Percentiles rank a stretch among this genome's conserved stretches.
These are phyloP conservation scores for Tor tambroides DNA, from an alignment of 2,113 vertebrate species.

Conservation along the genomic window DNA sequence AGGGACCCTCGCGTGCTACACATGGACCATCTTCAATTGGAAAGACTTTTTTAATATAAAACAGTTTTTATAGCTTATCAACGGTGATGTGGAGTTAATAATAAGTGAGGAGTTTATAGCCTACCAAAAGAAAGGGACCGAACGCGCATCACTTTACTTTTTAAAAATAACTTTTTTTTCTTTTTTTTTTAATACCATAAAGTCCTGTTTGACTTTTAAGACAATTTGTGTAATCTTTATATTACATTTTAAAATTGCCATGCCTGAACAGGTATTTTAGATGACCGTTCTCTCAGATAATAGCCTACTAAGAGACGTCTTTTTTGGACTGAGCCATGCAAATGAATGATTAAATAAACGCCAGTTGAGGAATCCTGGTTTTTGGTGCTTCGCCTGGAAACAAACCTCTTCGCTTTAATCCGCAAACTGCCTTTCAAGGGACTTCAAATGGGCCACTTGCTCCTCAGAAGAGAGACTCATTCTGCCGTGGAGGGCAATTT, in stretches of 20 bases:
- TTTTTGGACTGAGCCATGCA: background rate
- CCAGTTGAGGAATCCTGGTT: constrained; percentile 13
- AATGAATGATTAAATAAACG: background rate
- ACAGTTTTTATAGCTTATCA: background rate
- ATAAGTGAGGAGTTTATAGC: background rate
- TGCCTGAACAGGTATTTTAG: background rate
- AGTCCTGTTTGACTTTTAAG: background rate
- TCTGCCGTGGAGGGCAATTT: constrained; percentile 46
- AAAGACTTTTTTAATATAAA: constrained; percentile 3
- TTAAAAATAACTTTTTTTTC: background rate
- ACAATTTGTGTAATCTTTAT: no score
- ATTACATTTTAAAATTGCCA: background rate
- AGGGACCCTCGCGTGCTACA: background rate
- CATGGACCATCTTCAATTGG: background rate
- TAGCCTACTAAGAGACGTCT: background rate
- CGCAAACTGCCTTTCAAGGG: constrained; percentile 20
- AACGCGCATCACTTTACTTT: background rate
- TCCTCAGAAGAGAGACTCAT: constrained; percentile 18
- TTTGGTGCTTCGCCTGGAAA: background rate
- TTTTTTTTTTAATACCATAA: background rate
- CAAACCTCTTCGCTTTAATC: constrained; percentile 21
- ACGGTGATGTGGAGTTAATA: constrained; percentile 4
- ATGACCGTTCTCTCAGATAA: background rate
- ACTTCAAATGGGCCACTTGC: constrained; percentile 42
- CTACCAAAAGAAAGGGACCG: background rate